phyloP scores from a whole-genome alignment of 2,888 invertebrate genomes.

The Empis livida region DNA sequence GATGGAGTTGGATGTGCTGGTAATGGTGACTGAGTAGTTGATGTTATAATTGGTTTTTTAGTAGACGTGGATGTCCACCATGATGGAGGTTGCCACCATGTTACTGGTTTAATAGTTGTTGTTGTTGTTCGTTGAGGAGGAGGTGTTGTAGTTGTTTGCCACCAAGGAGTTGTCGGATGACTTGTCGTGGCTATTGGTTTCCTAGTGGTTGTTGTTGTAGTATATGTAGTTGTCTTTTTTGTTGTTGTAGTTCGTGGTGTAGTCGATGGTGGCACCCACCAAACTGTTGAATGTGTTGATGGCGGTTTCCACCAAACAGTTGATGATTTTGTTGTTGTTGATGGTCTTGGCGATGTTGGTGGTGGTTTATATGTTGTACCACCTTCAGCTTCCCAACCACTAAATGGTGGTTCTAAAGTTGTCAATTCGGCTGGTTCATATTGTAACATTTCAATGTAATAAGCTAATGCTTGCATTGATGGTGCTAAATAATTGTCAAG shows the following conservation, averaged over 20 bases:
- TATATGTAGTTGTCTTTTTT: neutral
- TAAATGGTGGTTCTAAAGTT: slow-evolving; percentile 33
- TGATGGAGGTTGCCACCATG: slow-evolving; percentile 6
- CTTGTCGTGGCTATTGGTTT: neutral
- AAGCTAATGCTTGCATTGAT: slow-evolving; percentile 35
- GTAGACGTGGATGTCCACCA: neutral
- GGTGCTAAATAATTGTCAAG: slow-evolving; percentile 32
- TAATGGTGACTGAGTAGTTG: slow-evolving; percentile 4
- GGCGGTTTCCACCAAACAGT: slow-evolving; percentile 12
- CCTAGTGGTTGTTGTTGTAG: slow-evolving; percentile 1
- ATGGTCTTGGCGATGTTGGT: slow-evolving; percentile 1
- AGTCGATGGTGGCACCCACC: slow-evolving; percentile 13
- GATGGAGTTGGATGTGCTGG: neutral
- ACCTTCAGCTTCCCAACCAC: slow-evolving; percentile 13
- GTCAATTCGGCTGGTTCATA: slow-evolving; percentile 31
- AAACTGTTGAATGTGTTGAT: slow-evolving; percentile 12
- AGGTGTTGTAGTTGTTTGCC: slow-evolving; percentile 14
- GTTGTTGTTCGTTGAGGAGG: neutral
- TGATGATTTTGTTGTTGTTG: slow-evolving; percentile 8
- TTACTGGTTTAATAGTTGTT: neutral
- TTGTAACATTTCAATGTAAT: slow-evolving; percentile 34
- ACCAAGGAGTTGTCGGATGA: slow-evolving; percentile 16
- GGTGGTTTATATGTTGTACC: slow-evolving; percentile 8
- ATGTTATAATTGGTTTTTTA: slow-evolving; percentile 8
- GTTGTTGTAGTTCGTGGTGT: neutral